Evolutionary conservation across 2,888 invertebrate species (phyloP).

Genomic region (Parnassius orleans): DNA sequence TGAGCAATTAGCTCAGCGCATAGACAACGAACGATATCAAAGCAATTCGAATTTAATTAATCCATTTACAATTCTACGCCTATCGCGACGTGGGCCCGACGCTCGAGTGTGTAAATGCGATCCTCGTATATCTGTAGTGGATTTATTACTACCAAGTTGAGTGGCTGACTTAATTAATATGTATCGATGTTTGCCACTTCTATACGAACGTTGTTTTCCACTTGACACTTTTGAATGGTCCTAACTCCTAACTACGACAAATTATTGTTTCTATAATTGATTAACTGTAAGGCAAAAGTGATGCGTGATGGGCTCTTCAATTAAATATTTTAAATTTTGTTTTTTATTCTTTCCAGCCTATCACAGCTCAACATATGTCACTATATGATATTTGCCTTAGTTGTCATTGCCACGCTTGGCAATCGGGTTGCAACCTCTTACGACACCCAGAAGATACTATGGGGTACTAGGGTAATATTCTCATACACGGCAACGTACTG

Average conservation of each 20-base stretch:
- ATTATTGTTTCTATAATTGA: no score
- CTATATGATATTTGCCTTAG: no score
- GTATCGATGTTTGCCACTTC: conserved; percentile 31
- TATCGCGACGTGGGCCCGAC: conserved; percentile 29
- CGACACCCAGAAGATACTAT: no score
- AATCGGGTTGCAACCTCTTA: no score
- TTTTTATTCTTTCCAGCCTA: no score
- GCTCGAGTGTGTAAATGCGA: conserved; percentile 27
- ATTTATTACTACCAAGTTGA: conserved; percentile 41
- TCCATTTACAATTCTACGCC: conserved; percentile 33
- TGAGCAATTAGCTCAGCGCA: neutral
- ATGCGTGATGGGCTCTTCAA: no score
- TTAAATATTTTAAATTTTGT: no score
- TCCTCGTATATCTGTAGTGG: conserved; percentile 31
- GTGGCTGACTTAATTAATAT: conserved; percentile 44
- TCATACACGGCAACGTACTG: no score
- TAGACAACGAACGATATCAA: conserved; percentile 16
- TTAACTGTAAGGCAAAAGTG: no score
- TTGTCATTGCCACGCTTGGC: no score
- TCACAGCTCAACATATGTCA: no score
- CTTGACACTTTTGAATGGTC: conserved; percentile 16
- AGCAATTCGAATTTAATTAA: conserved; percentile 28
- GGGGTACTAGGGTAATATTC: no score
- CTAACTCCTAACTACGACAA: neutral
- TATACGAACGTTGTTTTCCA: conserved; percentile 27